These are phyloP conservation scores for Tetramorium simillimum DNA, from an alignment of 1,140 invertebrate species.

Conservation along the genomic window DNA sequence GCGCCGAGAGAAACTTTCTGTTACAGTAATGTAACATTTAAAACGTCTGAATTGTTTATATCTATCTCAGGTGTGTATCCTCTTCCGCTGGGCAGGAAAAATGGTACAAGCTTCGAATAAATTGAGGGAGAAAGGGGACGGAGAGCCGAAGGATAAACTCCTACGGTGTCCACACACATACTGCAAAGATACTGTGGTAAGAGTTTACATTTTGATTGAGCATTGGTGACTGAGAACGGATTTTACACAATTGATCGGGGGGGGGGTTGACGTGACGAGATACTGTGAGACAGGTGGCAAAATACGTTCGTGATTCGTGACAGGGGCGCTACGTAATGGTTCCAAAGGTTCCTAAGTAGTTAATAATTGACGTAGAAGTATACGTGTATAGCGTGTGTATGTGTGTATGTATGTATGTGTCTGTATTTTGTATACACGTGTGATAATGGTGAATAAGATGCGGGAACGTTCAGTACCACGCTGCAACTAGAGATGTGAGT, in stretches of 20 bases:
- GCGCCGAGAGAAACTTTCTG: not conserved
- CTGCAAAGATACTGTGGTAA: slow-evolving; percentile 52
- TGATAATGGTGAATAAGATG: slow-evolving; percentile 67
- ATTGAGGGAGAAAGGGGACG: not conserved
- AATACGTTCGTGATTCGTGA: slow-evolving; percentile 72
- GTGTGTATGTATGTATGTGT: slow-evolving; percentile 16
- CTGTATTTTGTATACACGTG: slow-evolving; percentile 13
- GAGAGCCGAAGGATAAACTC: slow-evolving; percentile 43
- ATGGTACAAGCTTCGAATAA: slow-evolving; percentile 5
- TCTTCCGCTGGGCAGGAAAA: not conserved
- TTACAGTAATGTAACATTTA: not conserved
- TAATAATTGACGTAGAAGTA: slow-evolving; percentile 63
- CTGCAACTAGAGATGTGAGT: slow-evolving; percentile 76
- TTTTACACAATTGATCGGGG: slow-evolving; percentile 32
- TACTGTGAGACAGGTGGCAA: slow-evolving; percentile 71
- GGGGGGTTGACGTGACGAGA: slow-evolving; percentile 46
- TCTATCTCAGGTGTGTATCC: not conserved
- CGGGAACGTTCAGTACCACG: slow-evolving; percentile 80
- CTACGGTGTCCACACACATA: slow-evolving; percentile 56
- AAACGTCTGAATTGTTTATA: slow-evolving; percentile 5
- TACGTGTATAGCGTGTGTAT: not conserved
- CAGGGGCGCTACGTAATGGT: slow-evolving; percentile 84
- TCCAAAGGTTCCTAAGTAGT: slow-evolving; percentile 77
- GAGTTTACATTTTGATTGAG: slow-evolving; percentile 35
- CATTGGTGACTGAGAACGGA: slow-evolving; percentile 26